Evolutionary conservation across 2,113 vertebrate genomes (phyloP).

Genomic region (Hemibagrus wyckioides): DNA sequence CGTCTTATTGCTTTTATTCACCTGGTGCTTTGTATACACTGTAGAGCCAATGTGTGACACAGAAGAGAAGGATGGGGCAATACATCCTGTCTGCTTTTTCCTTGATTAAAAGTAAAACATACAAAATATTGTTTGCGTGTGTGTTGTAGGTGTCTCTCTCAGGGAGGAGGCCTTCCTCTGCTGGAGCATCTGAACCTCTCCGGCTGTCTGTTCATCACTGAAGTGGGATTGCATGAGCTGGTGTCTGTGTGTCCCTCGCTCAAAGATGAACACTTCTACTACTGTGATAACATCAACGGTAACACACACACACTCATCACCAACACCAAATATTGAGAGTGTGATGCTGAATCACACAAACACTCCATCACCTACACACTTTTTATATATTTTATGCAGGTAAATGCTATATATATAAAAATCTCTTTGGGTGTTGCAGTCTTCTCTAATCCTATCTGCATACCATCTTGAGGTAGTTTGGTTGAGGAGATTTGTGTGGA

Average conservation of each 20-base stretch:
- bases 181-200: conserved; percentile 96
- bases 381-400: too few relatives aligned
- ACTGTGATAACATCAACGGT: conserved; percentile 99
- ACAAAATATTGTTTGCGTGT: conserved; percentile 25
- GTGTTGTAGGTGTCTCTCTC: conserved; percentile 80
- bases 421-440: not conserved
- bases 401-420: not conserved
- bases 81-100: too few relatives aligned
- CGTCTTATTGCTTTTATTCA: not conserved
- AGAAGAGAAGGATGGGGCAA: not conserved
- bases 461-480: not conserved
- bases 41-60: not conserved
- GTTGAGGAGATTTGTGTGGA: not conserved
- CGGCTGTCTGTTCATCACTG: conserved; percentile 90
- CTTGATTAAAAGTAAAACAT: too few relatives aligned
- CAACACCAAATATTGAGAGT: too few relatives aligned
- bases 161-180: conserved; percentile 88
- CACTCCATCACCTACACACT: too few relatives aligned
- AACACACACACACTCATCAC: conserved; percentile 66
- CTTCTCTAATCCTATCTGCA: not conserved
- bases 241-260: conserved; percentile 91
- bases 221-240: conserved; percentile 89
- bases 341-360: not conserved
- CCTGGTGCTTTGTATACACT: not conserved
- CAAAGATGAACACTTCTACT: conserved; percentile 98